These are phyloP conservation scores for Oxygymnocypris stewartii DNA, from an alignment of 2,113 vertebrate species.

Conservation along the genomic window DNA sequence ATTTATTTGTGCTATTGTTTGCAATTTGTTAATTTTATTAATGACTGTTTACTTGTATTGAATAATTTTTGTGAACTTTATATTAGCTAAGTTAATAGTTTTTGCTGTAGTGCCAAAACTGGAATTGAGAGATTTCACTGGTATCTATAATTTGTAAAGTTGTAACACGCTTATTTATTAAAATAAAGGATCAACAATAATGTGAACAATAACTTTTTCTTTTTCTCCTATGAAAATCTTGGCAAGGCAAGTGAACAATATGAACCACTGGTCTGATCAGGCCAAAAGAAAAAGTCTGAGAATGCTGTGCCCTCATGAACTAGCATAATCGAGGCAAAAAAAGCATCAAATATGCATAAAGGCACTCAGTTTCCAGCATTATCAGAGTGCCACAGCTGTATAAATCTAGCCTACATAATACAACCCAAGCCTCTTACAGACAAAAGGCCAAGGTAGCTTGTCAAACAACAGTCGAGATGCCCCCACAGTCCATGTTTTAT, in stretches of 20 bases:
- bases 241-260: background rate
- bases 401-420: background rate
- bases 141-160: no score
- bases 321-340: background rate
- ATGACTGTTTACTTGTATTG: no score
- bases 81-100: no score
- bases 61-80: no score
- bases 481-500: slow-evolving; percentile 17
- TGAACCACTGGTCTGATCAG: background rate
- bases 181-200: no score
- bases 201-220: no score
- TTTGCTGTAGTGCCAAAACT: no score
- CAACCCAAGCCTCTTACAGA: slow-evolving; percentile 9
- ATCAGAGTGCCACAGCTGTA: slow-evolving; percentile 1
- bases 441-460: slow-evolving; percentile 24
- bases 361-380: slow-evolving; percentile 3
- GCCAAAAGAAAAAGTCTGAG: background rate
- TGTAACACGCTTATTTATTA: no score
- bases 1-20: no score
- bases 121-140: no score
- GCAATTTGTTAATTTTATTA: no score
- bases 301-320: background rate
- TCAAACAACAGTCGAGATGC: slow-evolving; percentile 17
- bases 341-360: background rate
- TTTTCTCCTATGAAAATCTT: background rate